Percentiles rank a stretch among this genome's conserved stretches.
Conservation (phyloP, 2,797 vertebrate genomes). For the Epinephelus coioides region DNA sequence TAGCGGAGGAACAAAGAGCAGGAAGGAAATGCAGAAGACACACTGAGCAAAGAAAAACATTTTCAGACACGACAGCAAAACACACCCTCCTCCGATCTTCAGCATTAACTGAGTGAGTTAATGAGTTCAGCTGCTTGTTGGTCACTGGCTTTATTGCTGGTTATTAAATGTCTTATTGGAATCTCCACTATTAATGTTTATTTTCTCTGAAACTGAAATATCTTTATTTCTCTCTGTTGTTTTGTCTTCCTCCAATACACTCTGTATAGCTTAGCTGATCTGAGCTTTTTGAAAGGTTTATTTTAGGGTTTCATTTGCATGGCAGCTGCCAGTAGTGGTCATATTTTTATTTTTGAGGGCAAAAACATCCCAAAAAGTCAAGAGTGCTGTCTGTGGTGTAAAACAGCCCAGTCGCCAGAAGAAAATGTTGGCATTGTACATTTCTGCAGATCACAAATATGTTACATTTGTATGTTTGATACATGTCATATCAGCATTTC, state of each 20-base stretch:
- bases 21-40: constrained; percentile 79
- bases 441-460: too few relatives aligned
- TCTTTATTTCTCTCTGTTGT: background rate
- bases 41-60: constrained; percentile 70
- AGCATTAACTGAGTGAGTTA: constrained; percentile 27
- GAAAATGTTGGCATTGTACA: too few relatives aligned
- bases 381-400: background rate
- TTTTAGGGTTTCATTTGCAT: background rate
- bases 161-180: constrained; percentile 6
- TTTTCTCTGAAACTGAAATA: background rate
- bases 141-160: constrained; percentile 32
- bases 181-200: background rate
- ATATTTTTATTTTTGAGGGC: background rate
- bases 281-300: background rate
- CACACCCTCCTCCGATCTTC: constrained; percentile 40
- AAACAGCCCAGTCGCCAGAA: background rate
- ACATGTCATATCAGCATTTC: too few relatives aligned
- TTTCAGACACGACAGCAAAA: constrained; percentile 68
- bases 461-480: too few relatives aligned
- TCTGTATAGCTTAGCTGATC: background rate
- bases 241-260: background rate
- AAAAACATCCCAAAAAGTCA: background rate
- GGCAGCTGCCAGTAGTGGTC: background rate
- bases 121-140: constrained; percentile 37
- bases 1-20: constrained; percentile 78